Evolutionary conservation across 1,140 invertebrate genomes (phyloP).

Genomic region (Temnothorax nylanderi): DNA sequence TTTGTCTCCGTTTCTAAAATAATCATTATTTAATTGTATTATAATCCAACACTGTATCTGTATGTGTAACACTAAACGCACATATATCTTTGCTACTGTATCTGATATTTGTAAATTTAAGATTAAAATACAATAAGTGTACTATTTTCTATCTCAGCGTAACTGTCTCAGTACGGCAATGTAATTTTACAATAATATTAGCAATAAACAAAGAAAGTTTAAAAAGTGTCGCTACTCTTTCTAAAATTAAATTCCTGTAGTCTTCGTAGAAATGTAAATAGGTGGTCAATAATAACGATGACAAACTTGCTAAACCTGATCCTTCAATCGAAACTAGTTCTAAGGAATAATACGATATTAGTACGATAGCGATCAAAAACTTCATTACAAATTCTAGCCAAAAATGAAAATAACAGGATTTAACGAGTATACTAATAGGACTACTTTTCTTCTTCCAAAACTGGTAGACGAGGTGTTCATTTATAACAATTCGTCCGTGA

Average conservation of each 20-base stretch:
- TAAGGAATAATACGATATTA: slow-evolving; percentile 8
- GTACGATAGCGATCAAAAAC: neutral
- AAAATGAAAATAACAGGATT: slow-evolving; percentile 63
- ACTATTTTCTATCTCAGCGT: neutral
- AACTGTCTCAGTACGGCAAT: neutral
- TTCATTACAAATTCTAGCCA: slow-evolving; percentile 23
- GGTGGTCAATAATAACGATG: neutral
- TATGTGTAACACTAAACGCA: neutral
- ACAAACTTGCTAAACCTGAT: slow-evolving; percentile 31
- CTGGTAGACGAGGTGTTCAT: neutral
- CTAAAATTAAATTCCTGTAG: neutral
- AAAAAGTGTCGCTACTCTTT: neutral
- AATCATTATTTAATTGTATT: slow-evolving; percentile 3
- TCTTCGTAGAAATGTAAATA: neutral
- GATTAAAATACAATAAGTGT: neutral
- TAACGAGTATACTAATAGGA: slow-evolving; percentile 22
- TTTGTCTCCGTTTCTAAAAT: neutral
- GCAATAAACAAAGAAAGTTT: slow-evolving; percentile 3
- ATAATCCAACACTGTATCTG: neutral
- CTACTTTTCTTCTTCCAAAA: slow-evolving; percentile 14
- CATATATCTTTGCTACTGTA: no score
- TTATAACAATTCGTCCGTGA: slow-evolving; percentile 20
- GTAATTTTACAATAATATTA: neutral
- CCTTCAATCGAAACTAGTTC: slow-evolving; percentile 9
- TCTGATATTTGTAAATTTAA: neutral